These are phyloP conservation scores for Pseudoatta argentina DNA, from an alignment of 1,140 invertebrate species.

Conservation along the genomic window DNA sequence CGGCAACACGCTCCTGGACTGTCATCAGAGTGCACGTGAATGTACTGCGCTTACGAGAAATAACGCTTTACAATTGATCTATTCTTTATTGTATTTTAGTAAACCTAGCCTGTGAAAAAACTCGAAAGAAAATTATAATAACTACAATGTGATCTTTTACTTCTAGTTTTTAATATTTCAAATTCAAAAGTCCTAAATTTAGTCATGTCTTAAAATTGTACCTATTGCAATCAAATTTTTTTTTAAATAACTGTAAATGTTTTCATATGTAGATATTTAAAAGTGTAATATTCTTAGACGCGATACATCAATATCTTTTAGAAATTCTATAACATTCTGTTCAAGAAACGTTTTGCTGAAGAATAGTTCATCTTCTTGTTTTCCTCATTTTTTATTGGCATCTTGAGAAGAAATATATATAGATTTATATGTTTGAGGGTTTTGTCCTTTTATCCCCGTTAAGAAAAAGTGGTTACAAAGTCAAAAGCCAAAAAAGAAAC, in stretches of 20 bases:
- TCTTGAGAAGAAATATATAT: neutral
- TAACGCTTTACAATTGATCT: neutral
- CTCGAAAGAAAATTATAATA: neutral
- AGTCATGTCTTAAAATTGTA: neutral
- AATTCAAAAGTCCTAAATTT: neutral
- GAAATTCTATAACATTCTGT: neutral
- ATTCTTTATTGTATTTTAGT: neutral
- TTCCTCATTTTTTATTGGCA: neutral
- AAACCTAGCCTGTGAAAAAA: neutral
- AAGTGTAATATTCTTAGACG: neutral
- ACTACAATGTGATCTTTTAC: neutral
- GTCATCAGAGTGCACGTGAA: conserved; percentile 53
- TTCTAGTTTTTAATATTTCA: neutral
- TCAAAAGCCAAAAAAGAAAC: conserved; percentile 16
- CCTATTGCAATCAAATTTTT: neutral
- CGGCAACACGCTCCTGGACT: conserved; percentile 73
- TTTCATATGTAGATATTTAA: neutral
- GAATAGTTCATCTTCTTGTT: neutral
- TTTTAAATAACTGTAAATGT: neutral
- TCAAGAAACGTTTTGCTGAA: neutral
- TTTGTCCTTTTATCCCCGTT: neutral
- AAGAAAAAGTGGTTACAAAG: conserved; percentile 35
- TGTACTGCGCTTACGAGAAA: conserved; percentile 16
- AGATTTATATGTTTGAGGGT: neutral
- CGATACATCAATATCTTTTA: neutral